A percentile compares a stretch with the other conserved stretches of the same genome.
Evolutionary conservation across 2,113 vertebrate genomes (phyloP).

Genomic region (Hemicordylus capensis): DNA sequence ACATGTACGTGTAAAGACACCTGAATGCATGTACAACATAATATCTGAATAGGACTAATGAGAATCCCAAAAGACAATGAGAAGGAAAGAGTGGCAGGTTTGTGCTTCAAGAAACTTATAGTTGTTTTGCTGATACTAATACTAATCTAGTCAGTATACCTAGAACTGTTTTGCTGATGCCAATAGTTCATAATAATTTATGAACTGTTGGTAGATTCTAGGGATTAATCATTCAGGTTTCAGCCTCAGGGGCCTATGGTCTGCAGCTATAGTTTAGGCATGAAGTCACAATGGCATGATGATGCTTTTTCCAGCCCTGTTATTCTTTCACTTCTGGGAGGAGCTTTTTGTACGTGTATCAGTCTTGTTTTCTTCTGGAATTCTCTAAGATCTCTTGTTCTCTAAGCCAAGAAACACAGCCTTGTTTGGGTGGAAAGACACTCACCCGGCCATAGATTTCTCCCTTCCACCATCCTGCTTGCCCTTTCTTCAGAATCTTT

Average conservation of each 20-base stretch:
- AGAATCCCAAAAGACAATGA: neutral
- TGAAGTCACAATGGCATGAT: neutral
- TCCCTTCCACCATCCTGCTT: conserved; percentile 92
- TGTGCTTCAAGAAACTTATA: neutral
- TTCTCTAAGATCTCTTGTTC: too few relatives aligned
- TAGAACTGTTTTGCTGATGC: too few relatives aligned
- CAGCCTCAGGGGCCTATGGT: neutral
- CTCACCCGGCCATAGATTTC: conserved; percentile 92
- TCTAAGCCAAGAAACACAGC: neutral
- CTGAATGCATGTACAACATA: too few relatives aligned
- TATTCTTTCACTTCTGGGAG: neutral
- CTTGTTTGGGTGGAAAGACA: neutral
- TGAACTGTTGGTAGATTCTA: neutral
- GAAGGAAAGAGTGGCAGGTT: neutral
- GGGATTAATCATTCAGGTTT: neutral
- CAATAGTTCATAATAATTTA: neutral
- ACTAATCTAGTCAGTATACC: neutral
- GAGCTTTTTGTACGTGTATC: neutral
- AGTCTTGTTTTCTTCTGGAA: neutral
- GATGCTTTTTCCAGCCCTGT: neutral
- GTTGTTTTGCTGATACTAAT: neutral
- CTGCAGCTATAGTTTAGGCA: neutral
- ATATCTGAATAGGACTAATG: too few relatives aligned
- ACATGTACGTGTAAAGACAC: too few relatives aligned
- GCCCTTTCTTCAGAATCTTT: conserved; percentile 90